phyloP scores from a whole-genome alignment of 2,888 invertebrate genomes.

The Tipula helvola region DNA sequence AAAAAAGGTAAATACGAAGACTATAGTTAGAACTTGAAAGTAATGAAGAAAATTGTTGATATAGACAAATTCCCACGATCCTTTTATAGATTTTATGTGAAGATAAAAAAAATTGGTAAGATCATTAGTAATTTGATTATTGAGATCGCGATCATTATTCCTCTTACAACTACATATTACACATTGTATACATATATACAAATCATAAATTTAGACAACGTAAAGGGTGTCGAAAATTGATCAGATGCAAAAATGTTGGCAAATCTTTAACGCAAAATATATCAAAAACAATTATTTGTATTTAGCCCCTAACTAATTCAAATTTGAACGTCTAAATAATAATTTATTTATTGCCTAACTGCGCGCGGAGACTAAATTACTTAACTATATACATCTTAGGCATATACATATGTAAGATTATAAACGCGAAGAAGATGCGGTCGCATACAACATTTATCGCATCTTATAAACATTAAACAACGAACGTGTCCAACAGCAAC shows the following conservation, averaged over 20 bases:
- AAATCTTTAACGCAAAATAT: neutral
- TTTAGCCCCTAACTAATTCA: neutral
- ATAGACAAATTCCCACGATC: neutral
- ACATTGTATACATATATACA: neutral
- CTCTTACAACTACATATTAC: too few relatives aligned
- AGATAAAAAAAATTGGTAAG: neutral
- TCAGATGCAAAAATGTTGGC: neutral
- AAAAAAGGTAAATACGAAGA: neutral
- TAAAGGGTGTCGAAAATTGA: neutral
- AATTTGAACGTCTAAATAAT: neutral
- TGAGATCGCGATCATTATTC: neutral
- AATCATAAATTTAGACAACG: neutral
- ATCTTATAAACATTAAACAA: neutral
- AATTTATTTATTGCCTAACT: neutral
- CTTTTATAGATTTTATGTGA: neutral
- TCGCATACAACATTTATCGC: neutral
- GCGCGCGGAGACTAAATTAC: neutral
- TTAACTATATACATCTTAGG: neutral
- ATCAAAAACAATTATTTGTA: neutral
- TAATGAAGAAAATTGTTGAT: neutral
- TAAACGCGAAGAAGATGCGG: neutral
- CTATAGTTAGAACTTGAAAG: neutral
- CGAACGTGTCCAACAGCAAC: neutral
- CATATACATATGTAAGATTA: neutral
- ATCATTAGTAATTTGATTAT: neutral